Evolutionary conservation across 2,113 vertebrate species (phyloP).

Genomic region (Chamaetylas fuelleborni): DNA sequence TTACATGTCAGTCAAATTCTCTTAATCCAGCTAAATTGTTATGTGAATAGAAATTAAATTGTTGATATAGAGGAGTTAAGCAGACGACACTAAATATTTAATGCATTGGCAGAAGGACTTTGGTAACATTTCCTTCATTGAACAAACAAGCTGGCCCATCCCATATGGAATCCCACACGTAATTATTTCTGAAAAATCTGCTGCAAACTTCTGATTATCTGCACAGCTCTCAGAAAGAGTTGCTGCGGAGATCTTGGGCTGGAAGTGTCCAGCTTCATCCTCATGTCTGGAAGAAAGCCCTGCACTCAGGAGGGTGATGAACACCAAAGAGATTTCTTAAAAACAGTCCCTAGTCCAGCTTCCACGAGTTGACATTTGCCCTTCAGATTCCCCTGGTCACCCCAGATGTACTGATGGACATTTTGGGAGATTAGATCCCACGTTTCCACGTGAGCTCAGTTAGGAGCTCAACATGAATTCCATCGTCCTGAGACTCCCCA

Average conservation of each 20-base stretch:
- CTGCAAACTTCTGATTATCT: not conserved
- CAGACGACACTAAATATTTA: slow-evolving; percentile 17
- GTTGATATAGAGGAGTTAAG: not conserved
- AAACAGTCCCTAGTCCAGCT: rapidly evolving
- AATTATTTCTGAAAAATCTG: not conserved
- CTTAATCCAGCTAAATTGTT: not conserved
- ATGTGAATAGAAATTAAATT: not conserved
- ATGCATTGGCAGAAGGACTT: not conserved
- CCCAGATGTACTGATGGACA: not conserved
- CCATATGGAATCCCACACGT: not conserved
- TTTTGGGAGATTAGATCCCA: not conserved
- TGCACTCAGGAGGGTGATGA: not conserved
- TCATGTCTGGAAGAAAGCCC: not conserved
- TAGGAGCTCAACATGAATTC: not conserved
- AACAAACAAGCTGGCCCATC: not conserved
- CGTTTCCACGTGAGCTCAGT: rapidly evolving
- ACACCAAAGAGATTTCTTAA: not conserved
- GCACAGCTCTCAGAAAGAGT: not conserved
- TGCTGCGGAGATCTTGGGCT: not conserved
- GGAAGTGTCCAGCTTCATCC: not conserved
- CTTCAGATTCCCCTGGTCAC: not conserved
- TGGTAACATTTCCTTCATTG: not conserved
- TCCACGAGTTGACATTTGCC: not conserved
- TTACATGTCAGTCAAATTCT: not conserved
- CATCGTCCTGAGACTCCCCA: not conserved